Conservation (phyloP, 2,113 vertebrate species). For the Monopterus albus region DNA sequence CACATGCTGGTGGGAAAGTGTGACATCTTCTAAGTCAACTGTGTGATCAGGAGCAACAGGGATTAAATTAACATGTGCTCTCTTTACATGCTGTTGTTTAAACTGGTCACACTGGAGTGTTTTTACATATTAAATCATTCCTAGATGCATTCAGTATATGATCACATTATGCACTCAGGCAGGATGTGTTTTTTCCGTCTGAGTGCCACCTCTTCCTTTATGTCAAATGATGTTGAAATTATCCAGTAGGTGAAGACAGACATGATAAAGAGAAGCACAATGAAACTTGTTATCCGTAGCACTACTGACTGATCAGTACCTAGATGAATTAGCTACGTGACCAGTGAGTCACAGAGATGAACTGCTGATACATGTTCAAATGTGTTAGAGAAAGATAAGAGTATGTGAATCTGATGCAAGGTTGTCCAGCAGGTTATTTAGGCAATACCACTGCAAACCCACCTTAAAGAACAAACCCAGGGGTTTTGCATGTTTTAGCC, state of each 20-base stretch:
- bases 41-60: too few relatives aligned
- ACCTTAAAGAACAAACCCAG: too few relatives aligned
- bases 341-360: not conserved
- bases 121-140: not conserved
- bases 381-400: not conserved
- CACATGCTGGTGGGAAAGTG: too few relatives aligned
- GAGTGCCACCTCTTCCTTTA: not conserved
- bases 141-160: not conserved
- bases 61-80: too few relatives aligned
- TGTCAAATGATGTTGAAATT: not conserved
- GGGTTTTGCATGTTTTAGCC: too few relatives aligned
- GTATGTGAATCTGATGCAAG: not conserved
- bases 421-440: not conserved
- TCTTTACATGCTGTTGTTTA: too few relatives aligned
- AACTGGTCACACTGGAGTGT: too few relatives aligned
- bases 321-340: slow-evolving; percentile 1
- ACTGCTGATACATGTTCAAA: not conserved
- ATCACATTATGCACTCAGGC: not conserved
- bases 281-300: slow-evolving; percentile 7
- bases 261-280: not conserved
- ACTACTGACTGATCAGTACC: not conserved
- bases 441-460: too few relatives aligned
- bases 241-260: not conserved
- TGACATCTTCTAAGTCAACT: too few relatives aligned
- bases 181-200: too few relatives aligned